Evolutionary conservation across 2,888 invertebrate species (phyloP).

Genomic region (Nephrotoma flavescens): DNA sequence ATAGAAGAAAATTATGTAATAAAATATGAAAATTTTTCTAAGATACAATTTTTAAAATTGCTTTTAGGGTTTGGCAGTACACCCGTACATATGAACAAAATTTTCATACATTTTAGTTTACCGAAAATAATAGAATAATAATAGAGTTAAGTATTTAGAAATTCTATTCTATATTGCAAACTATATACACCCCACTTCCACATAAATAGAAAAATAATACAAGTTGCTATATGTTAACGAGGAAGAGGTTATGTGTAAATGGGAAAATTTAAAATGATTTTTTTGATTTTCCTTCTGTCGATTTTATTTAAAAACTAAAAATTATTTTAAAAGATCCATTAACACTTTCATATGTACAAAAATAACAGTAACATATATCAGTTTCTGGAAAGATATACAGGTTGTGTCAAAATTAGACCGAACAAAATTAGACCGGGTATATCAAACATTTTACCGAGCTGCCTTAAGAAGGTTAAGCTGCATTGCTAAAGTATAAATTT

Average conservation of each 20-base stretch:
- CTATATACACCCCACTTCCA: neutral
- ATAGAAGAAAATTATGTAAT: neutral
- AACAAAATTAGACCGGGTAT: too few species aligned
- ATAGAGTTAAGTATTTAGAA: neutral
- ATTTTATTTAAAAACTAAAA: neutral
- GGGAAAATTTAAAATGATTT: neutral
- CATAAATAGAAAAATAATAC: neutral
- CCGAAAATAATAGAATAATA: neutral
- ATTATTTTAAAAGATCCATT: neutral
- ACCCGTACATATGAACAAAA: neutral
- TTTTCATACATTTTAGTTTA: neutral
- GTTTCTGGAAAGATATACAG: neutral
- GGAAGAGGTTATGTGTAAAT: neutral
- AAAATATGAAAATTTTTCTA: neutral
- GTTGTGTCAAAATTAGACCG: too few species aligned
- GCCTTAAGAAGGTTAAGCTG: too few species aligned
- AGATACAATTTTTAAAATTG: neutral
- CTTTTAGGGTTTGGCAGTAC: neutral
- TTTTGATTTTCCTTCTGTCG: neutral
- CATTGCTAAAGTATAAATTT: too few species aligned
- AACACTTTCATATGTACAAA: neutral
- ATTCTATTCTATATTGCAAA: neutral
- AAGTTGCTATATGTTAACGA: neutral
- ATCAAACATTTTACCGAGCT: too few species aligned
- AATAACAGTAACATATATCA: neutral